Base-by-base conservation (phyloP, 2,797 vertebrate species). In the Tauraco hartlaubi region DNA sequence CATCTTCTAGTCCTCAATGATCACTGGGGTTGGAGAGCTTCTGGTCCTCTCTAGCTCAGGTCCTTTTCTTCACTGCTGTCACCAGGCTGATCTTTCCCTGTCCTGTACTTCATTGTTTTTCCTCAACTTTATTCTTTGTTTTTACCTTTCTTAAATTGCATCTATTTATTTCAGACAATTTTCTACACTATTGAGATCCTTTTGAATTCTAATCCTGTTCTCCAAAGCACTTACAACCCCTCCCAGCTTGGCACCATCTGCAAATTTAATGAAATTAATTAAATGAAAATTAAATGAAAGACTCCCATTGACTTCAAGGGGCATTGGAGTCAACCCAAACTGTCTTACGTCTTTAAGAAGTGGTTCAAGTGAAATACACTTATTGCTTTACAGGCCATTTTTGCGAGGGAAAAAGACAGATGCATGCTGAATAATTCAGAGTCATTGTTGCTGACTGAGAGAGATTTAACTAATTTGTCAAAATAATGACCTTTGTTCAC, bases 241-340 rank as follows among this genome's bases (percentile, higher is more conserved):
- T 95, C 92, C 95, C 80, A 69, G 77, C 80, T 86, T 96, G 96
- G 92, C 92, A 93, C 93, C 93, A 92, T 94, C 88, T 95, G 93
- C 85, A 95, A 90, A 94, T 96, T 93, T 96, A 94, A 97, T 96
- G 90, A 88, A 95, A 96, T 96, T 96, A 96, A 97, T 96, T 96
- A 95, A 90, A 94, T 86, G 83, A 93, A 96, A 96, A 96, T 96
- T 94, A 97, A 97, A 94, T 93, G 9, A 92, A 95, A 92, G 79
- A 71, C 87, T 96, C 17, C 5, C 88, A 77, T 91, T 96, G 92
- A 95, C 93, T 96, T 93, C 91, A 85, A 83, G 88, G 92, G 92
- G 77, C 92, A 68, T 1, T 94, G 90, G 76, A 85, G 66, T 95
- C 37, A 90, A 74, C 84, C 61, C 79, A 90, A 20, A 37, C 85